Evolutionary conservation across 2,797 vertebrate species (phyloP).

Genomic region (Halcyon smyrnensis): DNA sequence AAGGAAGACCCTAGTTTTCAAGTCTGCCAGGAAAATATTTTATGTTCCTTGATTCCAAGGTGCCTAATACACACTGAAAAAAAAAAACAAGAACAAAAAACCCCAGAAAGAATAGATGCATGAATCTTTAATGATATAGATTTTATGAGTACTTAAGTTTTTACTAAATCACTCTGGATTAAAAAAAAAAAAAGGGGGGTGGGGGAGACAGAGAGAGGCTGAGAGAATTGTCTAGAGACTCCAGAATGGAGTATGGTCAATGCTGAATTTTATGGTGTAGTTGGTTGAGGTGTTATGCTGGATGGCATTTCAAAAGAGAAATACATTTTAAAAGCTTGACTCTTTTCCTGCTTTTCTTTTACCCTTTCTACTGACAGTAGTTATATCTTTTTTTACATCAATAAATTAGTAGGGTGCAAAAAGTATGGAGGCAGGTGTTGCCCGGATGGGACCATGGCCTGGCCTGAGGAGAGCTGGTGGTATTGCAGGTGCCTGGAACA

Average conservation of each 20-base stretch:
- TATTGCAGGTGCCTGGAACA: constrained; percentile 86
- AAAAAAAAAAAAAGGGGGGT: neutral
- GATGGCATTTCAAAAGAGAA: constrained; percentile 32
- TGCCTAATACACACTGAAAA: constrained; percentile 52
- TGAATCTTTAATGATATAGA: constrained; percentile 29
- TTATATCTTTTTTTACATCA: neutral
- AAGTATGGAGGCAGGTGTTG: constrained; percentile 89
- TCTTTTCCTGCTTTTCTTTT: constrained; percentile 26
- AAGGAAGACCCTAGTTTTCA: constrained; percentile 91
- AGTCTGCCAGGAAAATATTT: constrained; percentile 91
- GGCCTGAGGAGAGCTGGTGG: constrained; percentile 88
- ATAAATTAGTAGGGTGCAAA: constrained; percentile 88
- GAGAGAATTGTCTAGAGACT: constrained; percentile 7
- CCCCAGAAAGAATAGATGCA: neutral
- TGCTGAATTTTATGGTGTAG: neutral
- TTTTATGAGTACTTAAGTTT: constrained; percentile 33
- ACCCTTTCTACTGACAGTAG: constrained; percentile 52
- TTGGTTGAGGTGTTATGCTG: neutral
- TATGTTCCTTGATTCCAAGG: constrained; percentile 69
- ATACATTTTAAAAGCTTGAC: neutral
- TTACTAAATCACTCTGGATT: constrained; percentile 26
- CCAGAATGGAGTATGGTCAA: neutral
- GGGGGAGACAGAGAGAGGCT: neutral
- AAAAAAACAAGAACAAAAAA: too few relatives aligned
- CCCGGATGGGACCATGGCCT: constrained; percentile 89